Conservation (phyloP, 2,113 vertebrate genomes). For the Xerus inauris region DNA sequence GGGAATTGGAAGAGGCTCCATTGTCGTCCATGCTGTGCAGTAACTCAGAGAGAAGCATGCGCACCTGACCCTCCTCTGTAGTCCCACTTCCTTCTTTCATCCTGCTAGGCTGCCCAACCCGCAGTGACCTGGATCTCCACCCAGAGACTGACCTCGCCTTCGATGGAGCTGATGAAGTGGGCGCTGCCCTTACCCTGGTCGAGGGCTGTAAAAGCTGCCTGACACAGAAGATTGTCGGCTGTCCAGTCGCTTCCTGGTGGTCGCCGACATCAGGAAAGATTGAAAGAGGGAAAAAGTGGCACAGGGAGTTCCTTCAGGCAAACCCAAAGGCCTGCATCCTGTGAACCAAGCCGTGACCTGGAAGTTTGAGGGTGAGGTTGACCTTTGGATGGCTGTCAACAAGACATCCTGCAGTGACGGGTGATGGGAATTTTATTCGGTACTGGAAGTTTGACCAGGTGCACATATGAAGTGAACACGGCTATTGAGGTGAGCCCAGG, state of each 20-base stretch:
- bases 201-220: slow-evolving; percentile 91
- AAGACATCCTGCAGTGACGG: slow-evolving; percentile 86
- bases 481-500: slow-evolving; percentile 83
- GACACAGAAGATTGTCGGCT: background rate
- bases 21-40: slow-evolving; percentile 94
- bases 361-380: slow-evolving; percentile 90
- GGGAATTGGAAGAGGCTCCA: slow-evolving; percentile 96
- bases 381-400: slow-evolving; percentile 93
- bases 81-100: slow-evolving; percentile 93
- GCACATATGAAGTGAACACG: background rate
- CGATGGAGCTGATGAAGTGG: slow-evolving; percentile 96
- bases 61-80: slow-evolving; percentile 92
- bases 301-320: slow-evolving; percentile 96
- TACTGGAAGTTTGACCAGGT: background rate
- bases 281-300: slow-evolving; percentile 96
- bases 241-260: background rate
- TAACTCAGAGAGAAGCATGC: slow-evolving; percentile 93
- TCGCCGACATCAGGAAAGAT: slow-evolving; percentile 90
- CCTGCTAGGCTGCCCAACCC: background rate
- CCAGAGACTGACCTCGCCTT: slow-evolving; percentile 94
- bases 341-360: slow-evolving; percentile 90
- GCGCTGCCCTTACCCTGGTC: slow-evolving; percentile 92
- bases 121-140: background rate
- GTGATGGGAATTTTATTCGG: too few species aligned
- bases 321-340: slow-evolving; percentile 97